Evolutionary conservation across 2,113 vertebrate species (phyloP), one percentile per base, ranked within the genome.

Genomic region (Orientallactaga bullata): DNA sequence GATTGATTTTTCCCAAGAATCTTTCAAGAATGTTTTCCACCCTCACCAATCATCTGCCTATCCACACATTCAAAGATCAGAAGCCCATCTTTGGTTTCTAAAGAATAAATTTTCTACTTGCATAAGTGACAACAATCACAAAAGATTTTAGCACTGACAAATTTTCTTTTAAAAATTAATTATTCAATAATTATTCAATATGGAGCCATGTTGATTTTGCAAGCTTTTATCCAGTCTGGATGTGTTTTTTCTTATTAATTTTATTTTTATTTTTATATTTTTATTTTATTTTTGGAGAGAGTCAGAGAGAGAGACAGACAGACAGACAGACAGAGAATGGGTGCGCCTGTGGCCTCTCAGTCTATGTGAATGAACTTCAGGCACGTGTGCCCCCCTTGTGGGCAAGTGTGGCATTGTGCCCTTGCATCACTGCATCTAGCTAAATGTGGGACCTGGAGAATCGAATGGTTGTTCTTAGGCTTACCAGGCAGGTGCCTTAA

Each of bases 41-140:
- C 11, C 12, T 18, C 16, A 69, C 16, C 16, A 92, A 93, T 60
- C 8, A 88, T n/a, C 37, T 81, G 63, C 69, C 77, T 65, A 39
- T 60, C 84, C 71, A 85, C 32, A 93, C 88, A 91, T 79, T 60
- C 28, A 86, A 94, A 88, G 55, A 76, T 63, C 28, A 18, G 1
- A 86, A 86, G 24, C 21, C 42, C 5, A 66, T 93, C 32, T 32
- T 71, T 88, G 26, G 6, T 60, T 60, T 35, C 32, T 55, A 35
- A 76, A 15, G 55, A 73, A 83, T 69, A 86, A 24, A 42, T 80
- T 87, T 91, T 12, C 13, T 6, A 79, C 39, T 69, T 69, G 60
- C 81, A 77, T 93, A 69, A 78, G 12, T 39, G 32, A 94, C 42
- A 94, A 85, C 32, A 1, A 24, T 74, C 32, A 81, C 77, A 78